Percentiles rank a stretch among this genome's conserved stretches.
Evolutionary conservation across 2,113 vertebrate species (phyloP).

Genomic region (Lutjanus erythropterus): DNA sequence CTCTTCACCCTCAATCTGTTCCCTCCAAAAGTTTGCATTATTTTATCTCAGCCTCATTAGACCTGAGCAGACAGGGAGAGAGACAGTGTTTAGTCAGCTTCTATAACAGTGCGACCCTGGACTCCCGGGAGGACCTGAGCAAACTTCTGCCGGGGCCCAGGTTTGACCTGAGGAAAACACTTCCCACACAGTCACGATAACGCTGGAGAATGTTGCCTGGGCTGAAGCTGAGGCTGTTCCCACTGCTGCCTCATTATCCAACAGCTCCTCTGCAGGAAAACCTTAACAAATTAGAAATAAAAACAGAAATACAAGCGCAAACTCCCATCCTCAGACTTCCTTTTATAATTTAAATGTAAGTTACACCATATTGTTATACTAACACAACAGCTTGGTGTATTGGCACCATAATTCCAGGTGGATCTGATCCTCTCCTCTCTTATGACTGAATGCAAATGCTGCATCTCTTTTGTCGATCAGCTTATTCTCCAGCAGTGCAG

Average conservation of each 20-base stretch:
- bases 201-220: neutral
- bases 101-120: neutral
- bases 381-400: no score
- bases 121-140: neutral
- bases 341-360: no score
- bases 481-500: no score
- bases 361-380: neutral
- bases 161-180: slow-evolving; percentile 3
- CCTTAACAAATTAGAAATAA: neutral
- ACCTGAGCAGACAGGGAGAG: neutral
- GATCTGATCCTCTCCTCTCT: no score
- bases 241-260: neutral
- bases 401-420: no score
- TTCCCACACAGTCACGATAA: slow-evolving; percentile 2
- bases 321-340: neutral
- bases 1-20: neutral
- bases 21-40: neutral
- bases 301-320: no score
- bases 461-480: no score
- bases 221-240: neutral
- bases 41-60: slow-evolving; percentile 20
- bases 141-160: neutral
- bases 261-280: neutral
- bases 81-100: slow-evolving; percentile 3
- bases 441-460: no score